Conservation (phyloP, 2,888 invertebrate genomes). For the Pycnomerus fuliginosus region DNA sequence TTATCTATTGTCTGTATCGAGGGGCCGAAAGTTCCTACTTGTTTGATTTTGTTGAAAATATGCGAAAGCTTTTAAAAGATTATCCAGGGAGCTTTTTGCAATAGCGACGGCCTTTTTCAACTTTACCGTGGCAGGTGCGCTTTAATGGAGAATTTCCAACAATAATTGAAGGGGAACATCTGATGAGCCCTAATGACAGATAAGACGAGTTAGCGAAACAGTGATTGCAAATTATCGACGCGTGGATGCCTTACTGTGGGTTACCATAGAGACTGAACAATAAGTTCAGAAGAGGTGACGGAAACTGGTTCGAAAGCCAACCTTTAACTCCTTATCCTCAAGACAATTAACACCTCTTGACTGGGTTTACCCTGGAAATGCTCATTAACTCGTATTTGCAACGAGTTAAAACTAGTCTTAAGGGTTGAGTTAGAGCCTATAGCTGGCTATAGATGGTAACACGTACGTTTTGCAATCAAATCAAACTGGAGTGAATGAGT, state of each 20-base stretch:
- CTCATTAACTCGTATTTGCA: too few relatives aligned
- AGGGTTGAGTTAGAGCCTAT: too few relatives aligned
- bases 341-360: conserved; percentile 32
- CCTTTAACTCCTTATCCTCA: conserved; percentile 27
- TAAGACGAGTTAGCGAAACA: conserved; percentile 32
- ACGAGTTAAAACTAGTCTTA: too few relatives aligned
- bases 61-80: not conserved
- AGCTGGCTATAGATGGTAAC: conserved; percentile 21
- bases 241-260: conserved; percentile 21
- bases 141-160: too few relatives aligned
- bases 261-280: conserved; percentile 28
- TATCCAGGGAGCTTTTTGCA: too few relatives aligned
- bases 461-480: conserved; percentile 43
- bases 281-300: conserved; percentile 29
- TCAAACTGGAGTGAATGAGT: conserved; percentile 48
- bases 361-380: too few relatives aligned
- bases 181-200: conserved; percentile 35
- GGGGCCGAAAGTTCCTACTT: not conserved
- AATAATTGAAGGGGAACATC: too few relatives aligned
- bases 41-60: too few relatives aligned
- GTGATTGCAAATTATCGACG: conserved; percentile 36
- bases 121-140: too few relatives aligned
- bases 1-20: conserved; percentile 17
- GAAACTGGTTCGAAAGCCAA: conserved; percentile 30
- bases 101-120: too few relatives aligned